phyloP scores from a whole-genome alignment of 2,113 vertebrate genomes.

The Ciconia boyciana region DNA sequence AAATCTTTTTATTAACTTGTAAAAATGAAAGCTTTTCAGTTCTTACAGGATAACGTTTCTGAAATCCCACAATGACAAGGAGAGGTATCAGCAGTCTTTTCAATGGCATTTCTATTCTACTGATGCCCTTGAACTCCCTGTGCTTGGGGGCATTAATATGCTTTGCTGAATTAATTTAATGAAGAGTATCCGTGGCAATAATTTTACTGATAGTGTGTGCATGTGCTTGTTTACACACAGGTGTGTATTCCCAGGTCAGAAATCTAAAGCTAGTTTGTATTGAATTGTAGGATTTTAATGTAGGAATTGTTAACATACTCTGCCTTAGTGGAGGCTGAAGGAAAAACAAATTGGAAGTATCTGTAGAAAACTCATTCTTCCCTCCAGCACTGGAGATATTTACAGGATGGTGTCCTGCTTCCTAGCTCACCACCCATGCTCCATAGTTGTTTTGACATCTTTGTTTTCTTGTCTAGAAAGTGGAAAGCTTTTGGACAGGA shows the following conservation, averaged over 20 bases:
- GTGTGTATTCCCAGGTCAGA: not conserved
- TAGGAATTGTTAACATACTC: not conserved
- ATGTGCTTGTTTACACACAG: not conserved
- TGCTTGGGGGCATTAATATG: not conserved
- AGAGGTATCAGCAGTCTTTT: not conserved
- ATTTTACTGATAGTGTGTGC: not conserved
- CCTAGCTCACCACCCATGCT: too few species aligned
- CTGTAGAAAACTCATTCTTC: not conserved
- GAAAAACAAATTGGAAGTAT: not conserved
- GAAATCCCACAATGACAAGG: not conserved
- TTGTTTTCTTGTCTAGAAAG: not conserved
- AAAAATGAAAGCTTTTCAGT: not conserved
- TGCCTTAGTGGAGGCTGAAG: not conserved
- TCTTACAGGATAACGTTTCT: not conserved
- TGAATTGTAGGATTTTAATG: not conserved
- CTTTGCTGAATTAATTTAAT: not conserved
- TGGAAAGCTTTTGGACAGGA: not conserved
- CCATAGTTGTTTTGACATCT: not conserved
- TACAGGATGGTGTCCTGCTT: not conserved
- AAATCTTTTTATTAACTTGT: not conserved
- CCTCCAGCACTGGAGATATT: not conserved
- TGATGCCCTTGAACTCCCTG: not conserved
- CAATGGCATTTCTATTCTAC: not conserved
- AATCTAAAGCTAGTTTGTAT: not conserved
- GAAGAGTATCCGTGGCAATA: not conserved